A percentile compares a stretch with the other conserved stretches of the same genome.
These are phyloP conservation scores for Lethenteron reissneri DNA, from an alignment of 2,113 vertebrate species.

Conservation along the genomic window DNA sequence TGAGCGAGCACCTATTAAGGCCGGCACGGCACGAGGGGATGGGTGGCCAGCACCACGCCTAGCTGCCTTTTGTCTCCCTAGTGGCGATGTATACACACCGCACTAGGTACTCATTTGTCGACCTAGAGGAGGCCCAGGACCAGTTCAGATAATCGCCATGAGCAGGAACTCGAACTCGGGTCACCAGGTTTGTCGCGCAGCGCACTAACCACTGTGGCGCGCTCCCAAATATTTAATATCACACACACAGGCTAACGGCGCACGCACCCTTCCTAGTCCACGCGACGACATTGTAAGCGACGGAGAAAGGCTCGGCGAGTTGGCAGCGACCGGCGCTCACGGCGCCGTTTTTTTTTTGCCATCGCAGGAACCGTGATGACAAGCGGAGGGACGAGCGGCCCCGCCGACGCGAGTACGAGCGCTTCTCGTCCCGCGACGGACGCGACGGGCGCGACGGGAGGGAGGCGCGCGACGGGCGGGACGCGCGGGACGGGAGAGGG, in stretches of 20 bases:
- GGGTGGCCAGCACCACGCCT: too few species aligned
- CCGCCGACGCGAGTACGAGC: constrained; percentile 79
- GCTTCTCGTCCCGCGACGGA: constrained; percentile 24
- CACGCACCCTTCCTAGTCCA: background rate
- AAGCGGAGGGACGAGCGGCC: constrained; percentile 79
- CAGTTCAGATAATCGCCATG: too few species aligned
- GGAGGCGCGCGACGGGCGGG: constrained; percentile 1
- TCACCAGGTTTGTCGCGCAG: too few species aligned
- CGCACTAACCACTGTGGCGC: too few species aligned
- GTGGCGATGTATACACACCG: too few species aligned
- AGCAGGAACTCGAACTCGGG: too few species aligned
- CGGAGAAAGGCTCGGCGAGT: background rate
- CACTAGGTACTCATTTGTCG: too few species aligned
- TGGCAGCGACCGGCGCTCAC: background rate
- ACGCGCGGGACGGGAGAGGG: background rate
- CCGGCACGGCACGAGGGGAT: too few species aligned
- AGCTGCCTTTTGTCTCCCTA: too few species aligned
- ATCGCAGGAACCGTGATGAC: constrained; percentile 60
- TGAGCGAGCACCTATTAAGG: too few species aligned
- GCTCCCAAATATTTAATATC: too few species aligned
- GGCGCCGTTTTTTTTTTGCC: constrained; percentile 10
- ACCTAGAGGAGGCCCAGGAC: too few species aligned
- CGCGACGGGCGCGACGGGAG: background rate
- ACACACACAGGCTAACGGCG: background rate
- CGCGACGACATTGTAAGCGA: constrained; percentile 1